Evolutionary conservation across 2,113 vertebrate genomes (phyloP), one percentile per base, ranked within the genome.

Genomic region (Mesitornis unicolor): DNA sequence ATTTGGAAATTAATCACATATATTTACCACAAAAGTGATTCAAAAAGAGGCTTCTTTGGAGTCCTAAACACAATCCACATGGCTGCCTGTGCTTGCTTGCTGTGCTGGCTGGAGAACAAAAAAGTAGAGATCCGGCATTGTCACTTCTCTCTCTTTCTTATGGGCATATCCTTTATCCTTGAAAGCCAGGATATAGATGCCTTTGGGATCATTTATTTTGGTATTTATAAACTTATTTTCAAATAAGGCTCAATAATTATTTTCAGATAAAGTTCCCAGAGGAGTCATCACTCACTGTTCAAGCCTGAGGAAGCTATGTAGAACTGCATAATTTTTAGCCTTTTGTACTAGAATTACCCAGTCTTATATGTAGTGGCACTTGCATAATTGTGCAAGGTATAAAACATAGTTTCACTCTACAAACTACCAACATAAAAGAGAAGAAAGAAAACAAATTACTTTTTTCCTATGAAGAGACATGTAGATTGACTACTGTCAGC

Each of bases 11-110:
- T 90, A 94, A 90, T 95, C 70, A 87, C 45, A 91, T 90, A 10
- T 74, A 89, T 93, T 83, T 85, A 73, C 89, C 74, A 65, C 77
- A 87, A 35, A 87, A 87, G 65, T 60, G 31, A n/a, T 87, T 96
- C 53, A 91, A 73, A 93, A 92, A 79, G 63, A 87, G 48, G 11
- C 29, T 93, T 43, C 91, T 95, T 91, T 95, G 69, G 94, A 91
- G 65, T 84, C n/a, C 57, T 95, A 91, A 97, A 97, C 67, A 79
- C 70, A 89, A 89, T 87, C 94, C 96, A 95, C 88, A 95, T 94
- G 94, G 64, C 80, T 86, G 92, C 83, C 96, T 97, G 73, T 95
- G 87, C 81, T 95, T 71, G 21, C 53, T 97, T 84, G 87, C 89
- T 93, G 93, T 95, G 77, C 78, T 95, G 93, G 74, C 91, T 94